Conservation (phyloP, 2,797 vertebrate genomes). For the Spheniscus humboldti region DNA sequence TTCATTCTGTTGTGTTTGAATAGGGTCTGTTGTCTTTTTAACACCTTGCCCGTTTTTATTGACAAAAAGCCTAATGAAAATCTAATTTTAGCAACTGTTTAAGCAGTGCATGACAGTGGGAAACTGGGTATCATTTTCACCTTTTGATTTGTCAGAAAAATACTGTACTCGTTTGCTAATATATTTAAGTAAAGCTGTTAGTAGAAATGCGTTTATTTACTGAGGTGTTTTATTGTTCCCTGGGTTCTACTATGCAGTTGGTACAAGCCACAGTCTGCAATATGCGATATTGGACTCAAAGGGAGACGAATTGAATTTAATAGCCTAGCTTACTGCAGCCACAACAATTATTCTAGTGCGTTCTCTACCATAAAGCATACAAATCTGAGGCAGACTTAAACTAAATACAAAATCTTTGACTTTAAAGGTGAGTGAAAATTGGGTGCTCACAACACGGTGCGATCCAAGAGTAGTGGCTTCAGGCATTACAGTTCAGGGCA, state of each 20-base stretch:
- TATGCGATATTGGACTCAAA: background rate
- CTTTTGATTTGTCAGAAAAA: background rate
- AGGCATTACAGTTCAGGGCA: background rate
- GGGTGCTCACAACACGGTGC: fast-evolving
- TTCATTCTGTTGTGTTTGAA: background rate
- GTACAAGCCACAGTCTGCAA: background rate
- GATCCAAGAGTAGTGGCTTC: background rate
- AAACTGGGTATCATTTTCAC: background rate
- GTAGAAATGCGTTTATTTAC: background rate
- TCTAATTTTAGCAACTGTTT: background rate
- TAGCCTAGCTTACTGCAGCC: background rate
- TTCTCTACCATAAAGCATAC: background rate
- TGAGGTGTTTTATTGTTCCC: background rate
- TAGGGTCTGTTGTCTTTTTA: background rate
- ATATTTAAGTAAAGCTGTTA: background rate
- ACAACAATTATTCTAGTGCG: background rate
- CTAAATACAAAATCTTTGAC: background rate
- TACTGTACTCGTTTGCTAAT: background rate
- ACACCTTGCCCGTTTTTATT: background rate
- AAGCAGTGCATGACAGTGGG: background rate
- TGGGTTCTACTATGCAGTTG: background rate
- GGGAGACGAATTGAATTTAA: background rate
- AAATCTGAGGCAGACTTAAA: background rate
- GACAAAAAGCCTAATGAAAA: background rate
- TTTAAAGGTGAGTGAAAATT: background rate